These are phyloP conservation scores for Poicephalus meyeri DNA, from an alignment of 2,113 vertebrate species.

Conservation along the genomic window DNA sequence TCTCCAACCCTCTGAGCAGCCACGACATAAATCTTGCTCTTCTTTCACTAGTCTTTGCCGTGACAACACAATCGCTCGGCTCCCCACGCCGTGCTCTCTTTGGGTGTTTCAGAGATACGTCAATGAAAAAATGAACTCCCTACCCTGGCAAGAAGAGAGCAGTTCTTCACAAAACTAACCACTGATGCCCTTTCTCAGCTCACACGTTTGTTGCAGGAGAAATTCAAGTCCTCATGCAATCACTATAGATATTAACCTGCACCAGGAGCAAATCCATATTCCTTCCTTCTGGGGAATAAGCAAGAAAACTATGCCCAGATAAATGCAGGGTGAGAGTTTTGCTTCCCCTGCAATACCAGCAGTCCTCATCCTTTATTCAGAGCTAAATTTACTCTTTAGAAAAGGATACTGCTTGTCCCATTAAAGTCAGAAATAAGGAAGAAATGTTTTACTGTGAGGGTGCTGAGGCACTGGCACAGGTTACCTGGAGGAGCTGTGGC, in stretches of 20 bases:
- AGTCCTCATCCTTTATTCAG: background rate
- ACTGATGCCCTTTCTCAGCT: constrained; percentile 1
- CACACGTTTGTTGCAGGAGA: background rate
- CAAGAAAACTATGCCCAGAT: background rate
- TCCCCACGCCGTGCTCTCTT: background rate
- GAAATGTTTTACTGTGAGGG: background rate
- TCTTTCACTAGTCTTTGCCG: constrained; percentile 34
- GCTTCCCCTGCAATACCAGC: background rate
- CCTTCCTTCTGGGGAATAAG: background rate
- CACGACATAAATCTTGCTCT: constrained; percentile 39
- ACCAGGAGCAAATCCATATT: background rate
- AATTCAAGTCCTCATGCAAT: background rate
- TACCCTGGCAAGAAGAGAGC: background rate
- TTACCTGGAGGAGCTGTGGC: background rate
- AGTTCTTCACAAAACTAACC: background rate
- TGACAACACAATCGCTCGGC: constrained; percentile 64
- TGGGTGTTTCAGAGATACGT: constrained; percentile 28
- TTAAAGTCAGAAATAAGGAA: background rate
- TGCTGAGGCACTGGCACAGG: background rate
- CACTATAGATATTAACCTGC: background rate
- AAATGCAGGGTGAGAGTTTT: background rate
- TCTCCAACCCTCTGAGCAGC: constrained; percentile 9
- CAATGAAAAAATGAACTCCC: constrained; percentile 43
- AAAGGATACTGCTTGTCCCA: background rate
- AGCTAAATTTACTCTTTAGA: background rate